Conservation (phyloP, 2,888 invertebrate genomes). For the Acanthoscelides obtectus region DNA sequence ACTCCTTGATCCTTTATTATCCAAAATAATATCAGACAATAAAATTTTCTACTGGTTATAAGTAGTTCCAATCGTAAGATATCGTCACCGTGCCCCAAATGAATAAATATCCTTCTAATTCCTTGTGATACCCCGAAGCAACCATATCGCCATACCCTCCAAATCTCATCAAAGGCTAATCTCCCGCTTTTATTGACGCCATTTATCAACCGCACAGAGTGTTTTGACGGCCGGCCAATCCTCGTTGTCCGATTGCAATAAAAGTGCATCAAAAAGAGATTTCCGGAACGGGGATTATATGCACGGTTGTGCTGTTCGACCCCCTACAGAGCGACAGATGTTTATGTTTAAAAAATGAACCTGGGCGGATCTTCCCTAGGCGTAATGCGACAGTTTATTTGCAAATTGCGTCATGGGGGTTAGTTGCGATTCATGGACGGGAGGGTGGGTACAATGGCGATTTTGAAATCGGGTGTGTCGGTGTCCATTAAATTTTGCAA, state of each 20-base stretch:
- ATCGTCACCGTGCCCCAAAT: neutral
- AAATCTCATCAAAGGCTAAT: slow-evolving; percentile 2
- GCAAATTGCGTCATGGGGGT: slow-evolving; percentile 6
- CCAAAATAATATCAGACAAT: no score
- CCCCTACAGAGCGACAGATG: slow-evolving; percentile 36
- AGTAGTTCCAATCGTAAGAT: neutral
- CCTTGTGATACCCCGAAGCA: neutral
- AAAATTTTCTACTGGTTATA: no score
- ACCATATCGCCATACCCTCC: neutral
- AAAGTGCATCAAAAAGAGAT: slow-evolving; percentile 29
- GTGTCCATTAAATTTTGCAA: no score
- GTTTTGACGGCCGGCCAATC: slow-evolving; percentile 39
- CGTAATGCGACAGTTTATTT: slow-evolving; percentile 27
- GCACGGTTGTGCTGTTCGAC: neutral
- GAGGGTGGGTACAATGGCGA: neutral
- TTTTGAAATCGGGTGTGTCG: neutral
- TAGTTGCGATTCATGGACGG: neutral
- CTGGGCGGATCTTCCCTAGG: slow-evolving; percentile 15
- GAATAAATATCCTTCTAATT: neutral
- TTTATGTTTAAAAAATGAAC: slow-evolving; percentile 40
- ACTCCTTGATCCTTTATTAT: no score
- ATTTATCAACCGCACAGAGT: slow-evolving; percentile 26
- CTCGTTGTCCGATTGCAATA: slow-evolving; percentile 36
- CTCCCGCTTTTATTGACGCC: slow-evolving; percentile 14
- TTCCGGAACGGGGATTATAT: neutral